Evolutionary conservation across 2,113 vertebrate species (phyloP), one percentile per base, ranked within the genome.

Genomic region (Oncorhynchus gorbuscha): DNA sequence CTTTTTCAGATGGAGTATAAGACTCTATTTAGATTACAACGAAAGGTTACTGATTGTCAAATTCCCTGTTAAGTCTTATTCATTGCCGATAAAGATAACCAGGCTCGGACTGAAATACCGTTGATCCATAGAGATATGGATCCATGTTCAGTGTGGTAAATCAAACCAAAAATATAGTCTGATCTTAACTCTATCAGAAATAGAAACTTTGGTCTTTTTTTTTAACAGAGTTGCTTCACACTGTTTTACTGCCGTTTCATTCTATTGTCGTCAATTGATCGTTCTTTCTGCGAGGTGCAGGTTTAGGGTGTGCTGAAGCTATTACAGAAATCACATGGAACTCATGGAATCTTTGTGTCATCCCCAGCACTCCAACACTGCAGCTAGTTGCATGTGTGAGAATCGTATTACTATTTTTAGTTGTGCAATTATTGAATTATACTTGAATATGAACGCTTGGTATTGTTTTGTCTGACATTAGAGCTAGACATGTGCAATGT

Each of bases 401-500:
- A 35, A 66, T 30, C 71, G 20, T 16, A 35, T 26, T n/a, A 20
- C 14, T 51, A 55, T 51, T 48, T n/a, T 68, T 71, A 24, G 22
- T 35, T 49, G 22, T 70, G 39, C 3, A 48, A 13, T 18, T 11
- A 70, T 72, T 61, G 30, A 32, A 61, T 22, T 69, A 72, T 76
- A 72, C 74, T 80, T 68, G 24, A 76, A 80, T 51, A 7, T 72
- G 58, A 13, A 49, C 48, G 32, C 48, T n/a, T 55, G 18, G 66
- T 68, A 30, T 68, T 32, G 28, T 20, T 30, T n/a, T 55, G 1
- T 24, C 69, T 45, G 22, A 61, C 49, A 55, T 14, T 55, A 14
- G 49, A 55, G 49, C 11, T 61, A 16, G 14, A 45, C 24, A 30
- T 76, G 39, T 76, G 72, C 16, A 28, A 11, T 71, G 7, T 77